Base-by-base conservation (phyloP, 1,140 invertebrate species). In the Drosophila mayri region DNA sequence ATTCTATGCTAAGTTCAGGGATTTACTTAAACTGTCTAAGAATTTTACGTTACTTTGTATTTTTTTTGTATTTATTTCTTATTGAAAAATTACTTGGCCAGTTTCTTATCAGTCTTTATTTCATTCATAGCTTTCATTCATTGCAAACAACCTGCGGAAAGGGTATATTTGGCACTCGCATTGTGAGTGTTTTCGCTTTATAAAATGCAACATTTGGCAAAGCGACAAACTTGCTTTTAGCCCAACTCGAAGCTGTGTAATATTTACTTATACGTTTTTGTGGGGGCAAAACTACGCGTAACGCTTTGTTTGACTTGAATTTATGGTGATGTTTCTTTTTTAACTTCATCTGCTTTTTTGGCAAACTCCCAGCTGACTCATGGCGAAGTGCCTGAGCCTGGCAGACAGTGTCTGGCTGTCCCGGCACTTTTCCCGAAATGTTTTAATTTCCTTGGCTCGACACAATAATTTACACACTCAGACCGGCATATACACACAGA, bases 221-320 rank as follows among this genome's bases (percentile, higher is more conserved):
- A 47, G 81, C 58, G 81, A 90, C 84, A 88, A 83, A 78, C 68
- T 88, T 84, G 76, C 85, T 78, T 78, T 90, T 88, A 88, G 72
- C 85, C 84, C 60, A 59, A 54, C 84, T 41, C 52, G 40, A 37
- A 64, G 43, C 54, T 37, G 38, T 54, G 50, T 37, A 49, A 55
- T 40, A 18, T 75, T 68, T 59, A 66, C 60, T 46, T 62, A 65
- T 58, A 40, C 32, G 18, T 30, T 50, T 63, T 52, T 50, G 49
- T 38, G 52, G 35, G 52, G 43, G 50, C 50, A 78, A 85, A 68
- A 80, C 76, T 59, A 74, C 58, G 72, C 62, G 81, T 81, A 81
- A 84, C 85, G 85, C 85, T 88, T 88, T 88, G 85, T 88, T 88
- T 88, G 85, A 88, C 85, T 88, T 75, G 83, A 90, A 88, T 88